Percentiles rank a stretch among this genome's conserved stretches.
Conservation (phyloP, 2,113 vertebrate species). For the Nyctereutes procyonoides region DNA sequence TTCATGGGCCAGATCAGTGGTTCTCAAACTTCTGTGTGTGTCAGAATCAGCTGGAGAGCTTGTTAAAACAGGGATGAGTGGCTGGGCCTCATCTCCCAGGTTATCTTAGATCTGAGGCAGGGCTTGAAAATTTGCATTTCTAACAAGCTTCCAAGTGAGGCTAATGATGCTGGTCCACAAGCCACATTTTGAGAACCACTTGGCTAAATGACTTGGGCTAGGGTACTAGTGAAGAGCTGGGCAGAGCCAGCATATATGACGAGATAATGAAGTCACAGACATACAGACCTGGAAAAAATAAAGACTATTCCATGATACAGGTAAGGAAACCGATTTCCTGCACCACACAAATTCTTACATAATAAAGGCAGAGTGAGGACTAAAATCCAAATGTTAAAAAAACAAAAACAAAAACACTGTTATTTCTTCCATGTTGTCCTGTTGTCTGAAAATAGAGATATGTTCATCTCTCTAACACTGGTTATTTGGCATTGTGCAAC, state of each 20-base stretch:
- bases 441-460: neutral
- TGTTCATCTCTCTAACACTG: neutral
- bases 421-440: neutral
- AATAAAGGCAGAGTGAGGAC: neutral
- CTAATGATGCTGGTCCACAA: neutral
- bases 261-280: neutral
- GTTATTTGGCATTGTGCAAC: neutral
- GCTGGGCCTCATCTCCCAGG: neutral
- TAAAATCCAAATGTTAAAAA: neutral
- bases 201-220: neutral
- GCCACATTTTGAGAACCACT: neutral
- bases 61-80: neutral
- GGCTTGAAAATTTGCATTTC: slow-evolving; percentile 27
- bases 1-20: neutral
- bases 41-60: neutral
- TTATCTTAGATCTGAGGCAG: neutral
- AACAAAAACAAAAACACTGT: neutral
- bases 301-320: neutral
- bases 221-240: neutral
- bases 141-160: neutral
- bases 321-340: neutral
- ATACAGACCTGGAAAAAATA: neutral
- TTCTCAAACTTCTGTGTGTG: neutral
- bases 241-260: neutral
- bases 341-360: neutral